Conservation (phyloP, 2,888 invertebrate species). For the Stictocephala bisonia region DNA sequence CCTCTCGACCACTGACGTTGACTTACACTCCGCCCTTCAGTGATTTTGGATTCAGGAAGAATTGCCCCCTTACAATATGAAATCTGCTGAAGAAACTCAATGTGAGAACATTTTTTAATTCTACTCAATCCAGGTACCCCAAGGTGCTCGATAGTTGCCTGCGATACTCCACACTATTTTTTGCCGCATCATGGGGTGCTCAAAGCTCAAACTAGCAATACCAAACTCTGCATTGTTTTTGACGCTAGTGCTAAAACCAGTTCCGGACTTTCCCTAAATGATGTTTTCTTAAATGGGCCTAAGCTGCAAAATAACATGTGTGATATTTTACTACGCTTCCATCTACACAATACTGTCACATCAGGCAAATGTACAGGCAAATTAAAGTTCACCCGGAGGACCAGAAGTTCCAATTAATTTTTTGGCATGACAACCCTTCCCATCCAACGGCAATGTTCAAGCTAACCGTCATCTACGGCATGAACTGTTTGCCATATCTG, state of each 20-base stretch:
- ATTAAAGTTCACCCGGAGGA: background rate
- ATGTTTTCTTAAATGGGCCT: background rate
- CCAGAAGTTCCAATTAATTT: background rate
- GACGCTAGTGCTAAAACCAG: conserved; percentile 5
- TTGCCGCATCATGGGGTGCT: background rate
- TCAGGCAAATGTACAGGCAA: background rate
- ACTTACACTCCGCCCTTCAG: background rate
- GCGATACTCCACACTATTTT: conserved; percentile 15
- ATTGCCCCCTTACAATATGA: background rate
- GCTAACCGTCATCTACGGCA: conserved; percentile 18
- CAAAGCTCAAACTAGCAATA: background rate
- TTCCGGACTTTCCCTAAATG: background rate
- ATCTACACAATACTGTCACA: background rate
- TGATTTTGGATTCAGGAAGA: conserved; percentile 2
- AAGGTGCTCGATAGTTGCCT: no score
- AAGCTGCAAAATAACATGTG: background rate
- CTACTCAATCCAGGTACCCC: background rate
- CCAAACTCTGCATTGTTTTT: background rate
- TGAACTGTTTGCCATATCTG: background rate
- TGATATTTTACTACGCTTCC: background rate
- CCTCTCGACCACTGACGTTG: conserved; percentile 5
- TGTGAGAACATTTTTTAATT: background rate
- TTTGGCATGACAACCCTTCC: background rate
- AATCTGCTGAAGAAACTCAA: background rate
- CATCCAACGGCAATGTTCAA: background rate